A percentile compares a stretch with the other conserved stretches of the same genome.
Evolutionary conservation across 2,888 invertebrate species (phyloP).

Genomic region (Melanophora roralis): DNA sequence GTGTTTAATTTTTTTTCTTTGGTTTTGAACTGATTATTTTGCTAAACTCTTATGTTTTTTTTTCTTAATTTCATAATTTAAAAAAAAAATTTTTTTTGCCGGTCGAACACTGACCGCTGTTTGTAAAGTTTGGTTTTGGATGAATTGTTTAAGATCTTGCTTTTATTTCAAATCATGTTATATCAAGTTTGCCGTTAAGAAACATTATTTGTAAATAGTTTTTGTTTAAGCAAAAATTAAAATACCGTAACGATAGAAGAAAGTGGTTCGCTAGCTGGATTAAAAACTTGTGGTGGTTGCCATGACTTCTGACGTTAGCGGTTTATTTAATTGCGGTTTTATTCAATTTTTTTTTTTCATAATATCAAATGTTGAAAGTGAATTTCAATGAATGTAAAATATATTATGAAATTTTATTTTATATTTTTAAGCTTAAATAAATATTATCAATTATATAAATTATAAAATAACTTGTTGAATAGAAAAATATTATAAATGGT

Average conservation of each 20-base stretch:
- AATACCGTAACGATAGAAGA: slow-evolving; percentile 61
- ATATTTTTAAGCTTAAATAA: slow-evolving; percentile 19
- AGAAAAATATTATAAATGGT: neutral
- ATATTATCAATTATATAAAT: slow-evolving; percentile 37
- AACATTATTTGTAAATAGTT: slow-evolving; percentile 40
- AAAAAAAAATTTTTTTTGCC: slow-evolving; percentile 48
- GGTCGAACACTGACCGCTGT: slow-evolving; percentile 61
- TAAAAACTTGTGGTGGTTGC: slow-evolving; percentile 15
- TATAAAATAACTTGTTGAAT: slow-evolving; percentile 27
- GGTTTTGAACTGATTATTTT: neutral
- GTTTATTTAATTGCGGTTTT: neutral
- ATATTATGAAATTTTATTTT: slow-evolving; percentile 31
- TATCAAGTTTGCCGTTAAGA: slow-evolving; percentile 27
- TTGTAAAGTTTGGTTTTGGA: slow-evolving; percentile 35
- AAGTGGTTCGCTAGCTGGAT: slow-evolving; percentile 34
- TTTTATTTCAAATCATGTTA: slow-evolving; percentile 12
- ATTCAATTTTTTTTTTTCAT: neutral
- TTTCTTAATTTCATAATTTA: slow-evolving; percentile 14
- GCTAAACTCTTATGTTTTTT: neutral
- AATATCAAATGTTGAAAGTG: slow-evolving; percentile 45
- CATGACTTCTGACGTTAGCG: slow-evolving; percentile 56
- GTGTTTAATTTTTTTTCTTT: slow-evolving; percentile 14
- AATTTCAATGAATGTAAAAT: slow-evolving; percentile 15
- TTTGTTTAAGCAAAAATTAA: slow-evolving; percentile 41
- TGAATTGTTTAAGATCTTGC: slow-evolving; percentile 54